These are phyloP conservation scores for Melanaphis sacchari DNA, from an alignment of 1,140 invertebrate species.

Conservation along the genomic window DNA sequence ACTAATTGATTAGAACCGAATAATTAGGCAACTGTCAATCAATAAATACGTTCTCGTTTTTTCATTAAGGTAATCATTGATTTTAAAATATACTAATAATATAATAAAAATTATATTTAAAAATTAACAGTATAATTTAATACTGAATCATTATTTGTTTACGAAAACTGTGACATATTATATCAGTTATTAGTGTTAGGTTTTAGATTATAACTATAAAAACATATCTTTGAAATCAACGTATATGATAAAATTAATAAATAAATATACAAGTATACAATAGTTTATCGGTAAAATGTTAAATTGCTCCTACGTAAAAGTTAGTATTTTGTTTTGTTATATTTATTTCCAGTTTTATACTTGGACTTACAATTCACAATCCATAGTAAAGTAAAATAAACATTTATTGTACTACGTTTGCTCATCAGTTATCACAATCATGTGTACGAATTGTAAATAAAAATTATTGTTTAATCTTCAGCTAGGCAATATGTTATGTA, in stretches of 20 bases:
- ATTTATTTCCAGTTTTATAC: background rate
- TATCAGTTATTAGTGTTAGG: background rate
- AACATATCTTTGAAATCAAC: background rate
- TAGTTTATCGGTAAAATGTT: background rate
- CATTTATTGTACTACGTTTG: background rate
- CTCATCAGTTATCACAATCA: background rate
- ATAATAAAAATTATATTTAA: too few species aligned
- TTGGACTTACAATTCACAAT: background rate
- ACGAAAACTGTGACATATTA: background rate
- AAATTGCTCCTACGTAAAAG: slow-evolving; percentile 20
- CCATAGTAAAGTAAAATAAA: background rate
- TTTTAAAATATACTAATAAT: too few species aligned
- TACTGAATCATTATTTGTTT: background rate
- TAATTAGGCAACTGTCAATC: background rate
- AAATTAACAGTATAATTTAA: background rate
- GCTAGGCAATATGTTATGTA: background rate
- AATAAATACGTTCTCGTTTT: background rate
- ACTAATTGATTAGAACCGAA: background rate
- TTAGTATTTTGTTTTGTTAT: background rate
- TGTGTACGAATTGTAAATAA: background rate
- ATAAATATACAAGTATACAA: background rate
- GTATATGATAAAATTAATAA: background rate
- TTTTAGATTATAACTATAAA: background rate
- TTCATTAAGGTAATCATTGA: background rate
- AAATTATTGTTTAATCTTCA: background rate